Conservation (phyloP, 2,113 vertebrate genomes). For the Phoenicopterus ruber region DNA sequence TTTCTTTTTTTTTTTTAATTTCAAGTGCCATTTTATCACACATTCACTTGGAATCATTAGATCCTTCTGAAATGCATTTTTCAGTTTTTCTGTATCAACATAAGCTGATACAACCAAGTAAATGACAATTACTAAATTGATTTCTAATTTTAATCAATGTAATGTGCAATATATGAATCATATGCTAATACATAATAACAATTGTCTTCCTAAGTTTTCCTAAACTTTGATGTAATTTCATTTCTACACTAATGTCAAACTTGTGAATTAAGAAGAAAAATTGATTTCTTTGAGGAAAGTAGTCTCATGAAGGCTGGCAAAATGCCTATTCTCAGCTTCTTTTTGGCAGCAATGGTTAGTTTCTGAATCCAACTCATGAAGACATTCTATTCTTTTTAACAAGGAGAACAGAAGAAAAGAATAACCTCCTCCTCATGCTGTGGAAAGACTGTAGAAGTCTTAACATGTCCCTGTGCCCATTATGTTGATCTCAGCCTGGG, state of each 20-base stretch:
- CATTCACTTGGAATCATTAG: neutral
- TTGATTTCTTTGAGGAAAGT: neutral
- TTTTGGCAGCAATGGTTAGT: neutral
- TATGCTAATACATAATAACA: neutral
- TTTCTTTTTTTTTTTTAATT: neutral
- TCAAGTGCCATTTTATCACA: neutral
- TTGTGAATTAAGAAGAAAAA: neutral
- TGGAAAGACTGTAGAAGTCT: neutral
- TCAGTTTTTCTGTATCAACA: neutral
- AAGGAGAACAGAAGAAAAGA: neutral
- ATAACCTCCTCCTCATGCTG: neutral
- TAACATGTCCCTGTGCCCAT: neutral
- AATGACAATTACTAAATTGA: neutral
- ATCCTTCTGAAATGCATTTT: neutral
- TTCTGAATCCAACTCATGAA: neutral
- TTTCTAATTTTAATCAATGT: neutral
- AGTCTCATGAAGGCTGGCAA: neutral
- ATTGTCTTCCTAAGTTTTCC: neutral
- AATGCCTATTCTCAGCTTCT: neutral
- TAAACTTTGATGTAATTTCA: neutral
- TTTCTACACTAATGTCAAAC: neutral
- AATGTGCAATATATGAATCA: neutral
- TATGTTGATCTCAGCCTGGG: neutral
- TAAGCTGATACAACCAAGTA: neutral
- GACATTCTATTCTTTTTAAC: neutral